Evolutionary conservation across 2,888 invertebrate genomes (phyloP).

Genomic region (Nysson spinosus): DNA sequence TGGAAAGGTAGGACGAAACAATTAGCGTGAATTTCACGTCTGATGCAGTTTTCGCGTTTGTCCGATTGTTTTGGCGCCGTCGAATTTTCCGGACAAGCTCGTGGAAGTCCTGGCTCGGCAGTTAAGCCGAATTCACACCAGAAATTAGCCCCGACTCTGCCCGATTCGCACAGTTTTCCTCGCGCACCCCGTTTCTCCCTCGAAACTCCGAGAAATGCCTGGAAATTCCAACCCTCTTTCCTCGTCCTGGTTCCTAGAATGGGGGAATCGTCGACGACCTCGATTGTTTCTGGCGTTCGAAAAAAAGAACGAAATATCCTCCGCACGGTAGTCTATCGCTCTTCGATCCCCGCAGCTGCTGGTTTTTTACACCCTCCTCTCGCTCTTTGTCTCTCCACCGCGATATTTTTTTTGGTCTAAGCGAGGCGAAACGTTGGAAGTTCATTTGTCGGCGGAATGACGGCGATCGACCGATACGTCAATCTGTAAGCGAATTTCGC

Average conservation of each 20-base stretch:
- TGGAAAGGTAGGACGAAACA: conserved; percentile 57
- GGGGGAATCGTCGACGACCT: conserved; percentile 28
- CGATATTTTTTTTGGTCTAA: neutral
- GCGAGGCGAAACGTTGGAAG: conserved; percentile 1
- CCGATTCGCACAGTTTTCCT: neutral
- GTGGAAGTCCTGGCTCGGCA: conserved; percentile 19
- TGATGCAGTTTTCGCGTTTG: conserved; percentile 72
- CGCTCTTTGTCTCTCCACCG: neutral
- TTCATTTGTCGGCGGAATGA: conserved; percentile 30
- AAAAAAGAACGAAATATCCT: conserved; percentile 13
- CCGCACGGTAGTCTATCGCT: too few relatives aligned
- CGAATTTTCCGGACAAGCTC: conserved; percentile 44
- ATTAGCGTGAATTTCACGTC: conserved; percentile 67
- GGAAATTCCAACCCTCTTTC: neutral
- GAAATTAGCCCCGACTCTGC: conserved; percentile 51
- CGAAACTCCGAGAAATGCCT: too few relatives aligned
- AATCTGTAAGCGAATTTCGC: conserved; percentile 10
- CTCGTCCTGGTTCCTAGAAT: too few relatives aligned
- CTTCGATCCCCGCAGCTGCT: too few relatives aligned
- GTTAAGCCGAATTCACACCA: conserved; percentile 64
- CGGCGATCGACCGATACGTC: conserved; percentile 10
- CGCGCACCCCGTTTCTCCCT: too few relatives aligned
- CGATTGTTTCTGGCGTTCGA: conserved; percentile 44
- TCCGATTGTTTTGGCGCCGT: conserved; percentile 66
- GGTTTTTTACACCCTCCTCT: neutral